Base-by-base conservation (phyloP, 2,113 vertebrate species). In the Rhinolophus ferrumequinum region DNA sequence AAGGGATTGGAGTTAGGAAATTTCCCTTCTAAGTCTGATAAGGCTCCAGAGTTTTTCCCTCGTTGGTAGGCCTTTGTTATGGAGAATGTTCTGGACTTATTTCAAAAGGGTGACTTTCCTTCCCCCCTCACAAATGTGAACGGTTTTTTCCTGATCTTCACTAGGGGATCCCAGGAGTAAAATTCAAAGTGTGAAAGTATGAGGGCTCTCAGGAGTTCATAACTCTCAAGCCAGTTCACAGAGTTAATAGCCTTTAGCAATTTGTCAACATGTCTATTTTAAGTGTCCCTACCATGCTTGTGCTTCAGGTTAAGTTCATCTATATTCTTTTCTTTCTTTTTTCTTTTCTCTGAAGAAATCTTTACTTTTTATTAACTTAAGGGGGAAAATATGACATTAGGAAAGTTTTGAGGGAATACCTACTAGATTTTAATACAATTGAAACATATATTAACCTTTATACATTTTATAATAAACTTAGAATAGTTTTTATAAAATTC, bases 301-400 rank as follows among this genome's bases (percentile, higher is more conserved):
- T 41, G 11, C 30, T 92, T 66, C 35, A 86, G 66, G 8, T 86
- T 86, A 75, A 38, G 19, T 70, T 73, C 15, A 92, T 54, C 21
- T 62, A 64, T 56, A 87, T 56, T 33, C 5, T 54, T 54, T 54
- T 54, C 14, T 54, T 54, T 18, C 16, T 54, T 54, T 54, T 54
- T 54, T 52, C 5, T 52, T 14, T 79, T 60, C 4, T 89, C 16
- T 77, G 19, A 97, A 79, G 28, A 92, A 94, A 66, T 62, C 1
- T 77, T 92, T 76, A 16, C 21, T 64, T 96, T 66, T 83, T 56
- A 18, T 92, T 84, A 83, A 92, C 88, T 97, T 94, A 66, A 95
- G 41, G 12, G 6, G n/a, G 35, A 85, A 87, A 72, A 87, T 56
- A 72, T 28, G 5, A 88, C 9, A 87, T 90, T 66, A 58, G 56